Percentiles rank a stretch among this genome's conserved stretches.
Evolutionary conservation across 2,797 vertebrate genomes (phyloP).

Genomic region (Enteromius thamalakanensis): DNA sequence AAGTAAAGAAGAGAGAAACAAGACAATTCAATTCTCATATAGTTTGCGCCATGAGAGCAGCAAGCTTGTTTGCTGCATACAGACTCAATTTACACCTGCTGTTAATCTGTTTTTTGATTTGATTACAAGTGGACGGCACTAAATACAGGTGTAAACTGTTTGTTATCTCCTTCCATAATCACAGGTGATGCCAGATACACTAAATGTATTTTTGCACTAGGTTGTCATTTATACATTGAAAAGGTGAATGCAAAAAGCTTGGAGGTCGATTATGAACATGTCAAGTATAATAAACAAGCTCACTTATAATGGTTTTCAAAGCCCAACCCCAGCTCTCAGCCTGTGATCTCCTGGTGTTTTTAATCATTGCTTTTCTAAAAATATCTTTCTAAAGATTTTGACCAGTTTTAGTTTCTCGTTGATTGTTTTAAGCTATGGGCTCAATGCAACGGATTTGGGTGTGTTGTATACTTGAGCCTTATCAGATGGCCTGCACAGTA

Average conservation of each 20-base stretch:
- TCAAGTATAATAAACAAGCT: slow-evolving; percentile 11
- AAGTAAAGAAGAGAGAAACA: neutral
- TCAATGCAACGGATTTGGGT: slow-evolving; percentile 40
- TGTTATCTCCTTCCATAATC: neutral
- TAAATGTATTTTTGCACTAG: neutral
- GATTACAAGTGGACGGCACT: neutral
- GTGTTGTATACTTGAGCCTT: slow-evolving; percentile 59
- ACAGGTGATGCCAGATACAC: neutral
- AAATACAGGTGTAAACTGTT: neutral
- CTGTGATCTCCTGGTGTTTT: neutral
- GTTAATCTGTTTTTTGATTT: neutral
- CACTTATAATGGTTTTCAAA: neutral
- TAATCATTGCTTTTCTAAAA: slow-evolving; percentile 23
- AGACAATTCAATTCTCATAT: neutral
- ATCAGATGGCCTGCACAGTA: slow-evolving; percentile 67
- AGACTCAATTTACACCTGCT: neutral
- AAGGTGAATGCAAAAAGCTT: neutral
- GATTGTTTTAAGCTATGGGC: slow-evolving; percentile 44
- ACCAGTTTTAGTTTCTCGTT: slow-evolving; percentile 36
- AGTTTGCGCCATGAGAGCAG: neutral
- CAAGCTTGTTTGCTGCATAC: neutral
- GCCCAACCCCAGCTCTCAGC: neutral
- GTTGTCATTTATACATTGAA: neutral
- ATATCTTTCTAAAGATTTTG: neutral
- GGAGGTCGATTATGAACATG: neutral